These are phyloP conservation scores for Periplaneta americana DNA, from an alignment of 1,140 invertebrate genomes.

Conservation along the genomic window DNA sequence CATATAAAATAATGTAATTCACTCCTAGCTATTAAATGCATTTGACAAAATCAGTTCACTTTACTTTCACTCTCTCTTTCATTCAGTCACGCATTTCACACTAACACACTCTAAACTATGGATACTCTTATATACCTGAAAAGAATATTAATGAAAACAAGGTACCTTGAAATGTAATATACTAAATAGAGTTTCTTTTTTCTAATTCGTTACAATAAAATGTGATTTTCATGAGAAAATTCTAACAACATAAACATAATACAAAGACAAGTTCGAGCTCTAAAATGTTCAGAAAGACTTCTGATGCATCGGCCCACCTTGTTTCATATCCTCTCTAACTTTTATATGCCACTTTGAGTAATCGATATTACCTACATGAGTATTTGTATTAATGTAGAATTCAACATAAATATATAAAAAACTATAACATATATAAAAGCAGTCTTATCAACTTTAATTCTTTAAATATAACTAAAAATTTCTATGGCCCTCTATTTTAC, in stretches of 20 bases:
- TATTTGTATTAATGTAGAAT: neutral
- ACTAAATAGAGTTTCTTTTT: neutral
- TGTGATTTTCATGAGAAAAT: too few relatives aligned
- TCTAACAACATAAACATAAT: too few relatives aligned
- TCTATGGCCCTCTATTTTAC: neutral
- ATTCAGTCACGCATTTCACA: neutral
- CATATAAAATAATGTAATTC: neutral
- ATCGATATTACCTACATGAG: too few relatives aligned
- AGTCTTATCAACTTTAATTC: neutral
- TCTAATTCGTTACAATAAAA: too few relatives aligned
- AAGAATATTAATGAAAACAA: too few relatives aligned
- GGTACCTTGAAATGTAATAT: neutral
- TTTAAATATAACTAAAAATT: neutral
- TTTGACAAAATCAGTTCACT: neutral
- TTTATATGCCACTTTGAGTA: too few relatives aligned
- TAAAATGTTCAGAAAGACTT: too few relatives aligned
- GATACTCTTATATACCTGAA: neutral
- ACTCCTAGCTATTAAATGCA: neutral
- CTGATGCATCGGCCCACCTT: too few relatives aligned
- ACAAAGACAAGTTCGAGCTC: too few relatives aligned
- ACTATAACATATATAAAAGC: neutral
- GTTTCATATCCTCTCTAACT: too few relatives aligned
- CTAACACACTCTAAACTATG: neutral
- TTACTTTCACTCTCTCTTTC: neutral
- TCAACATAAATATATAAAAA: neutral